Percentiles rank a stretch among this genome's conserved stretches.
These are phyloP conservation scores for Andrena cerasifolii DNA, from an alignment of 1,140 invertebrate species.

Conservation along the genomic window DNA sequence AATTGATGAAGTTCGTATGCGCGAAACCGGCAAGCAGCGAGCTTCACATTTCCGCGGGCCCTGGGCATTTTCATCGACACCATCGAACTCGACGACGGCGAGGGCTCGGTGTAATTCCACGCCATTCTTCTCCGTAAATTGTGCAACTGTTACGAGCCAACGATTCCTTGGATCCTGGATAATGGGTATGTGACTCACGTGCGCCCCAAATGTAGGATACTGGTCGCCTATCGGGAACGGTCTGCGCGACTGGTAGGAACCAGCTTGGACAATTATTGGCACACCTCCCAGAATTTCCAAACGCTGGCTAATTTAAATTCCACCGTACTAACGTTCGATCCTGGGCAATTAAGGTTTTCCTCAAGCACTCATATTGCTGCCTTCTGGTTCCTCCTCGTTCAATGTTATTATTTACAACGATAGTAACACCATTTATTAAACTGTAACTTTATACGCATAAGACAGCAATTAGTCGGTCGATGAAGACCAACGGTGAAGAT, in stretches of 20 bases:
- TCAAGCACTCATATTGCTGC: no score
- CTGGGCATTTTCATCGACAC: neutral
- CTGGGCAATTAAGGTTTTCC: constrained; percentile 6
- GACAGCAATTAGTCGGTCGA: no score
- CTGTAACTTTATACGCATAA: no score
- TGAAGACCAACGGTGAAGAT: no score
- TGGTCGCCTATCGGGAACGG: constrained; percentile 58
- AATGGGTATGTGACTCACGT: constrained; percentile 73
- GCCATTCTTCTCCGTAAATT: constrained; percentile 54
- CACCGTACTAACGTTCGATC: neutral
- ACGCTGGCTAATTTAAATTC: constrained; percentile 37
- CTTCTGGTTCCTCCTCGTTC: no score
- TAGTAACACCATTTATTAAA: no score
- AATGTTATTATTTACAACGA: no score
- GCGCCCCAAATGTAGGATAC: constrained; percentile 67
- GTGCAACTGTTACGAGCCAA: constrained; percentile 58
- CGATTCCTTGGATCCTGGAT: constrained; percentile 67
- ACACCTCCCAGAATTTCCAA: constrained; percentile 26
- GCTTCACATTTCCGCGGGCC: neutral
- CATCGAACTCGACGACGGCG: no score
- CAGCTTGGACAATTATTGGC: constrained; percentile 56
- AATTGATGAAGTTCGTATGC: constrained; percentile 16
- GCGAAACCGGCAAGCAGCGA: neutral
- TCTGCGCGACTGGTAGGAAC: constrained; percentile 3
- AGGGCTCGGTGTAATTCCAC: constrained; percentile 36